Percentiles rank a stretch among this genome's conserved stretches.
Evolutionary conservation across 1,140 invertebrate genomes (phyloP).

Genomic region (Papilio machaon): DNA sequence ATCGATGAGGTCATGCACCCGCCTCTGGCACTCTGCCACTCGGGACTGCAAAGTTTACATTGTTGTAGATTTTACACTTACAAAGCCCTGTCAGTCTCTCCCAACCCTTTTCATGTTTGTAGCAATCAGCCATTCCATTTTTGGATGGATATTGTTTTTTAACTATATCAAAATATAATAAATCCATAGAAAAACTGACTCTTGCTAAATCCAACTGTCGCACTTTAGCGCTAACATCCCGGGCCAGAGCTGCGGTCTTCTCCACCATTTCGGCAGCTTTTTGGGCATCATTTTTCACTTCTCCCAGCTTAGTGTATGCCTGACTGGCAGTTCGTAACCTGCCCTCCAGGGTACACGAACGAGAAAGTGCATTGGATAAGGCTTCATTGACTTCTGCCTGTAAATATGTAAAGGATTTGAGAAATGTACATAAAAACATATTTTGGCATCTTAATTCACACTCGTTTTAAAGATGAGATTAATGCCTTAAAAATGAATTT

Average conservation of each 20-base stretch:
- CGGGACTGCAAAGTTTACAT: background rate
- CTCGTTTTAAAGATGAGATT: background rate
- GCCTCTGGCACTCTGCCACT: slow-evolving; percentile 90
- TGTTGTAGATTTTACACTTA: background rate
- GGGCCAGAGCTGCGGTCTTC: slow-evolving; percentile 94
- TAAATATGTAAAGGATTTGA: slow-evolving; percentile 38
- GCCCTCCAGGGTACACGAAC: slow-evolving; percentile 69
- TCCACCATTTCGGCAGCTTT: slow-evolving; percentile 89
- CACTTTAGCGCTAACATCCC: slow-evolving; percentile 98
- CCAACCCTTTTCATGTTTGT: too few relatives aligned
- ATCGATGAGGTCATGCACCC: slow-evolving; percentile 98
- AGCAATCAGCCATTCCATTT: too few relatives aligned
- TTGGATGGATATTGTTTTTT: too few relatives aligned
- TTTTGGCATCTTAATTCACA: background rate
- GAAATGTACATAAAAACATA: background rate
- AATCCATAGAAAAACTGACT: slow-evolving; percentile 81
- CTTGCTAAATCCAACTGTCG: slow-evolving; percentile 96
- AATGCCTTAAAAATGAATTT: background rate
- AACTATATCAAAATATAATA: too few relatives aligned
- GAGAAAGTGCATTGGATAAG: slow-evolving; percentile 60
- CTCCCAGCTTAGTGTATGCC: slow-evolving; percentile 72
- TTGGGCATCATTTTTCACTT: slow-evolving; percentile 73
- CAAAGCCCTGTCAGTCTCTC: background rate
- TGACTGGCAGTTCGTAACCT: slow-evolving; percentile 73
- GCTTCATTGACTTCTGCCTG: slow-evolving; percentile 74